A percentile compares a stretch with the other conserved stretches of the same genome.
Conservation (phyloP, 2,797 vertebrate genomes). For the Rhadinocentrus ornatus region DNA sequence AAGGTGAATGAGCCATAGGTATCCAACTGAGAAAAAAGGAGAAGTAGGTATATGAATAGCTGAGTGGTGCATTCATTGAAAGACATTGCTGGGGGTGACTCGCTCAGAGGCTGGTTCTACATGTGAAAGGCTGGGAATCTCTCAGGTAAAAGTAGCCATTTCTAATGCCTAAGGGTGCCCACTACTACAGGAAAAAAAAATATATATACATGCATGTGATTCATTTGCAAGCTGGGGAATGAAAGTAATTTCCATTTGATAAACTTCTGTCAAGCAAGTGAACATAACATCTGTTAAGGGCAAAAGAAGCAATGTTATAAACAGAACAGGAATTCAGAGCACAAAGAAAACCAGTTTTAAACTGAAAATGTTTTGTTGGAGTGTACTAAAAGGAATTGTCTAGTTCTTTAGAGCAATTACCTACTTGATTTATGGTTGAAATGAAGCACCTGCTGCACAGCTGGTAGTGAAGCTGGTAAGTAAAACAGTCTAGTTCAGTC, state of each 20-base stretch:
- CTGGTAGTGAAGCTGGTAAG: constrained; percentile 3
- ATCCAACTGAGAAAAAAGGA: constrained; percentile 57
- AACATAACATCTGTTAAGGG: constrained; percentile 14
- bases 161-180: constrained; percentile 36
- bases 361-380: background rate
- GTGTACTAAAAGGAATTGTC: background rate
- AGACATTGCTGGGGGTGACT: constrained; percentile 28
- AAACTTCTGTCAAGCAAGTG: constrained; percentile 41
- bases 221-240: constrained; percentile 20
- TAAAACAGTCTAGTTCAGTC: constrained; percentile 1
- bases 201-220: constrained; percentile 16
- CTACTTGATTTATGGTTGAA: constrained; percentile 22
- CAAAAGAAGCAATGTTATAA: constrained; percentile 1
- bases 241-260: constrained; percentile 42
- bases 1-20: constrained; percentile 53
- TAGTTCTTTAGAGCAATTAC: constrained; percentile 15
- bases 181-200: background rate
- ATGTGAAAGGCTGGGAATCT: constrained; percentile 38
- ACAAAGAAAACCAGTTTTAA: background rate
- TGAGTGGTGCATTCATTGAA: constrained; percentile 54
- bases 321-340: constrained; percentile 21
- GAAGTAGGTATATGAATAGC: too few relatives aligned
- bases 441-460: background rate
- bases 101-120: constrained; percentile 31
- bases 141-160: constrained; percentile 36